Percentiles rank a stretch among this genome's conserved stretches.
Conservation (phyloP, 2,113 vertebrate genomes). For the Globicephala melas region DNA sequence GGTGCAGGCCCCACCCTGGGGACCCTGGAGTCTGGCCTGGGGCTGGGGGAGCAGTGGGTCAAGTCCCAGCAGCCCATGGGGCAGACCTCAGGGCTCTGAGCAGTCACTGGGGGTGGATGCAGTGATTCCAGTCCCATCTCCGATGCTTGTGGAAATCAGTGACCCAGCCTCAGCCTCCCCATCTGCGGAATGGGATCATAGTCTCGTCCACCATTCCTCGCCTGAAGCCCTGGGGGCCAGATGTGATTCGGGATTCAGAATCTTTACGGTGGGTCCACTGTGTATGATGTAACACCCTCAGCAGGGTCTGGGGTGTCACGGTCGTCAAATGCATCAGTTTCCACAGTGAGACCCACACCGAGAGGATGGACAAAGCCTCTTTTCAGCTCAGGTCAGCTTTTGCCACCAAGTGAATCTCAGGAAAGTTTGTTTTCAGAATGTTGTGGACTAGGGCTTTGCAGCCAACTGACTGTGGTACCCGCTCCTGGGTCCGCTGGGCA, state of each 20-base stretch:
- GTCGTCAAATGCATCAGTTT: neutral
- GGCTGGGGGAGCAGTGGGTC: neutral
- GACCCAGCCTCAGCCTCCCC: neutral
- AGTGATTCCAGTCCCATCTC: neutral
- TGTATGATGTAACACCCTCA: fast-evolving
- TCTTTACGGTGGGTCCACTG: neutral
- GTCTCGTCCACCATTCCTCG: neutral
- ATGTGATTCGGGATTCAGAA: neutral
- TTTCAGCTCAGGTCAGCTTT: fast-evolving
- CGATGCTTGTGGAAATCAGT: neutral
- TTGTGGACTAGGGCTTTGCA: neutral
- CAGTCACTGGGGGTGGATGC: neutral
- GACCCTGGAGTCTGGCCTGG: neutral
- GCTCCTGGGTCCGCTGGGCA: neutral
- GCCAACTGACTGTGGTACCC: fast-evolving
- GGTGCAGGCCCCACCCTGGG: neutral
- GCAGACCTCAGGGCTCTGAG: neutral
- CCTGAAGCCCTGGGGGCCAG: neutral
- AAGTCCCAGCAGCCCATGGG: neutral
- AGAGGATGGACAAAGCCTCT: neutral
- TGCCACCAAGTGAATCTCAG: neutral
- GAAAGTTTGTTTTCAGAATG: neutral
- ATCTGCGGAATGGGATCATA: neutral
- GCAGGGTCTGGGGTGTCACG: no score
- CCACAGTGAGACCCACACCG: fast-evolving